Percentiles rank a stretch among this genome's conserved stretches.
Evolutionary conservation across 1,140 invertebrate species (phyloP).

Genomic region (Plodia interpunctella): DNA sequence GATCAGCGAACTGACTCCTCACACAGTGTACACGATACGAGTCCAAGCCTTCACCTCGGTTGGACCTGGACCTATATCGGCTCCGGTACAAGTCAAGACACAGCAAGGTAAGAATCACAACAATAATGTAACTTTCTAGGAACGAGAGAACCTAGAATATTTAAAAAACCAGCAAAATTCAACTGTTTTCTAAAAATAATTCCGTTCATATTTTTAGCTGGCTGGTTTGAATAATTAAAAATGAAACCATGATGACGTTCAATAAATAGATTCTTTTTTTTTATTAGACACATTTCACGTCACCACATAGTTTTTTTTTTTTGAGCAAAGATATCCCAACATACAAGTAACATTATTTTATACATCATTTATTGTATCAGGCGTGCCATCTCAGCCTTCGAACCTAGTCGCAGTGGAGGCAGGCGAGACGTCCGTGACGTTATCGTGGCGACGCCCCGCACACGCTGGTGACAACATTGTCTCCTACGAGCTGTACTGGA

Average conservation of each 20-base stretch:
- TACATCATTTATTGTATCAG: slow-evolving; percentile 47
- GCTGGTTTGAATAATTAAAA: no score
- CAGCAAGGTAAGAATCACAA: slow-evolving; percentile 87
- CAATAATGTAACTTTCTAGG: background rate
- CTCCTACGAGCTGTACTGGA: slow-evolving; percentile 98
- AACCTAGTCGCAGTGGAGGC: slow-evolving; percentile 90
- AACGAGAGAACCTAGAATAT: background rate
- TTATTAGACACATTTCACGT: no score
- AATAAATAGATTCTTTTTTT: no score
- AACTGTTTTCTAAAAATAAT: no score
- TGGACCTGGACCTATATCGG: slow-evolving; percentile 92
- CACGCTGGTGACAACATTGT: slow-evolving; percentile 95
- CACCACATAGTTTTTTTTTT: background rate
- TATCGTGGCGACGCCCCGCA: slow-evolving; percentile 93
- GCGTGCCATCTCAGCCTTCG: slow-evolving; percentile 95
- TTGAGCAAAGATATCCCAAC: background rate
- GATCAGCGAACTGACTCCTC: slow-evolving; percentile 91
- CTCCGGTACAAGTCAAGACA: slow-evolving; percentile 96
- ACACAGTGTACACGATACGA: slow-evolving; percentile 93
- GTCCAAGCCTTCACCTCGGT: slow-evolving; percentile 95
- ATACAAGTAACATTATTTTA: background rate
- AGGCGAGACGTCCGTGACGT: slow-evolving; percentile 88
- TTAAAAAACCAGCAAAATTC: background rate
- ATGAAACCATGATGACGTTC: no score
- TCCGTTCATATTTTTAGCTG: no score